Conservation (phyloP, 2,888 invertebrate genomes). For the Acanthococcus lagerstroemiae region DNA sequence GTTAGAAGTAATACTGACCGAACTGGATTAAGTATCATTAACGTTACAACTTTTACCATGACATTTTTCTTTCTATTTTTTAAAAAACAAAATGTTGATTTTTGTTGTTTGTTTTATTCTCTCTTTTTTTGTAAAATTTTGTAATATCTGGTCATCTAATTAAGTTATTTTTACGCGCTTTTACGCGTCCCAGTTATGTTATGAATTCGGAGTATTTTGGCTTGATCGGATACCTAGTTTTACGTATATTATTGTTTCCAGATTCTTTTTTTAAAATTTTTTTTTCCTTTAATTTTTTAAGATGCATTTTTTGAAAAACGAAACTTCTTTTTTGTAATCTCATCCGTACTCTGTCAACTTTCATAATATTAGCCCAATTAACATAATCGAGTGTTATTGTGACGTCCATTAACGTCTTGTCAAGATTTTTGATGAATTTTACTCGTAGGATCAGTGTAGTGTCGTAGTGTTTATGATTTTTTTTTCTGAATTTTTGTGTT, state of each 20-base stretch:
- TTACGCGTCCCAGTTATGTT: background rate
- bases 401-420: background rate
- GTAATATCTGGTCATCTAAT: conserved; percentile 26
- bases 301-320: background rate
- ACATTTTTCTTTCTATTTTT: conserved; percentile 16
- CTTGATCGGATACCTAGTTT: too few species aligned
- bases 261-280: background rate
- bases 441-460: too few species aligned
- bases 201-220: too few species aligned
- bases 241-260: background rate
- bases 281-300: background rate
- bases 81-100: conserved; percentile 18
- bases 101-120: conserved; percentile 24
- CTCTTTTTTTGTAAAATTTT: conserved; percentile 18
- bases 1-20: conserved; percentile 75
- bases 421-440: background rate
- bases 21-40: conserved; percentile 51
- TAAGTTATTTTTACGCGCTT: conserved; percentile 11
- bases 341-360: conserved; percentile 32
- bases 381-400: background rate
- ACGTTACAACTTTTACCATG: conserved; percentile 20
- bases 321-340: conserved; percentile 22
- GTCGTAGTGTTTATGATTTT: background rate
- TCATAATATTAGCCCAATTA: conserved; percentile 17
- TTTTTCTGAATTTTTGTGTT: conserved; percentile 14